Percentiles rank a stretch among this genome's conserved stretches.
These are phyloP conservation scores for Cryptocephalus moraei DNA, from an alignment of 2,888 invertebrate species.

Conservation along the genomic window DNA sequence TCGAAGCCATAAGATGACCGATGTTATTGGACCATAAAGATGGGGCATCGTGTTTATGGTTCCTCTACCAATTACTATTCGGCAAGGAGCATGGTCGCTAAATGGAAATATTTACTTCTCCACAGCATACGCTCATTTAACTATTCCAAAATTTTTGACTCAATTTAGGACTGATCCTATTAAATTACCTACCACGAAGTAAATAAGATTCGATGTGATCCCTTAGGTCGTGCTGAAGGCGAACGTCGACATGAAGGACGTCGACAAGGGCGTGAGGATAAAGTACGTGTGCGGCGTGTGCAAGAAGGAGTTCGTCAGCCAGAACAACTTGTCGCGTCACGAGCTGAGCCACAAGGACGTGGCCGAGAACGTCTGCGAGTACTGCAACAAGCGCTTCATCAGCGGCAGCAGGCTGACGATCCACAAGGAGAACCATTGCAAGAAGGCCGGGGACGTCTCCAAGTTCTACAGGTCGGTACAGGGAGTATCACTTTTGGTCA, in stretches of 20 bases:
- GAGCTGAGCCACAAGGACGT: constrained; percentile 32
- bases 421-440: constrained; percentile 39
- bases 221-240: constrained; percentile 20
- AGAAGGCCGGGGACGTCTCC: constrained; percentile 35
- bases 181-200: too few species aligned
- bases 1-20: too few species aligned
- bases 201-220: too few species aligned
- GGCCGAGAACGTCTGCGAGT: constrained; percentile 34
- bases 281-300: constrained; percentile 34
- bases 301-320: constrained; percentile 36
- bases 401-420: constrained; percentile 36
- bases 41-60: too few species aligned
- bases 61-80: too few species aligned
- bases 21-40: too few species aligned
- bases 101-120: too few species aligned
- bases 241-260: constrained; percentile 29
- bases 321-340: constrained; percentile 35
- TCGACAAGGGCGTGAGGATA: constrained; percentile 30
- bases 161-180: too few species aligned
- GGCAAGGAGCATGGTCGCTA: too few species aligned
- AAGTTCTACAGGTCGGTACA: constrained; percentile 29
- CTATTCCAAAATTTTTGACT: too few species aligned
- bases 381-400: constrained; percentile 37
- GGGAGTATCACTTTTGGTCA: too few species aligned
- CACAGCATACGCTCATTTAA: too few species aligned